These are phyloP conservation scores for Acanthiza pusilla DNA, from an alignment of 2,797 vertebrate genomes.

Conservation along the genomic window DNA sequence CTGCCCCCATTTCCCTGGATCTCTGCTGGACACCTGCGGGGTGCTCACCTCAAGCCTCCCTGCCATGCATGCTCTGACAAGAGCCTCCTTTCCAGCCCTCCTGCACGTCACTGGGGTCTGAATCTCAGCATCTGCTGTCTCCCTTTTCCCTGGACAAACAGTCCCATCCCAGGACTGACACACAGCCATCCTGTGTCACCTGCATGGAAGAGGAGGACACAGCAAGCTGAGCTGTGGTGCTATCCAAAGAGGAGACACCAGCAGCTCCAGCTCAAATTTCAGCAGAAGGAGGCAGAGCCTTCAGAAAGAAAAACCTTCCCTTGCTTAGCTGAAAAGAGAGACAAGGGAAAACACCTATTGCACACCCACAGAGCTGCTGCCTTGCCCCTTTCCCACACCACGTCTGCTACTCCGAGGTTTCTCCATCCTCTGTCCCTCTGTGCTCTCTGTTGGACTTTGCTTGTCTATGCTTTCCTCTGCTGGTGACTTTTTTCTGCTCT, in stretches of 20 bases:
- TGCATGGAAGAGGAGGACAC: background rate
- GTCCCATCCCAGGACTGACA: background rate
- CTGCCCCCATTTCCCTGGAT: background rate
- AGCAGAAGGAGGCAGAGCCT: background rate
- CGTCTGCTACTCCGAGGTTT: background rate
- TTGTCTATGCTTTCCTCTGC: background rate
- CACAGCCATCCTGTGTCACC: fast-evolving
- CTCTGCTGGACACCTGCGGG: fast-evolving
- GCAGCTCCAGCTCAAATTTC: background rate
- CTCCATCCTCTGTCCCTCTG: background rate
- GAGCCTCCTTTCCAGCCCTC: background rate
- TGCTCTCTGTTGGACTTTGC: background rate
- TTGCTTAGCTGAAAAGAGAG: background rate
- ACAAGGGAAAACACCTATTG: background rate
- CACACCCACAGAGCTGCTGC: background rate
- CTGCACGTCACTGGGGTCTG: background rate
- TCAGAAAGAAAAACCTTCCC: background rate
- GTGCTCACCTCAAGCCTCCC: background rate
- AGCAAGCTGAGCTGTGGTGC: background rate
- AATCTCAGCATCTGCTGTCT: background rate
- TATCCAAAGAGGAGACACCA: background rate
- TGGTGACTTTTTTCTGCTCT: background rate
- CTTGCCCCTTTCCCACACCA: fast-evolving
- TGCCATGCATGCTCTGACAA: fast-evolving
- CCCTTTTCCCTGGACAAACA: background rate